These are phyloP conservation scores for Campylomormyrus tamandua DNA, from an alignment of 2,113 vertebrate species.

Conservation along the genomic window DNA sequence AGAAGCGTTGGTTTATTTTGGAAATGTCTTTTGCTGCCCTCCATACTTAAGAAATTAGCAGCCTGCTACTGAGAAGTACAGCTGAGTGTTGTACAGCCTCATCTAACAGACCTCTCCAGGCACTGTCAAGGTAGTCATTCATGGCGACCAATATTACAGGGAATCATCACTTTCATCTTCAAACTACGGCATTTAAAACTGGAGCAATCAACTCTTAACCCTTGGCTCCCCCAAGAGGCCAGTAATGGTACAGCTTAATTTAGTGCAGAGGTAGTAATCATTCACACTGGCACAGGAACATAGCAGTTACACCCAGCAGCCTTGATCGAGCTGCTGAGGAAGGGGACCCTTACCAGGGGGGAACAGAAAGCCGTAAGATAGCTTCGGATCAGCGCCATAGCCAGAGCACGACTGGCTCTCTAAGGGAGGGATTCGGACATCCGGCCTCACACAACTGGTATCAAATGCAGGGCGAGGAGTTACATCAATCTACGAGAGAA, in stretches of 20 bases:
- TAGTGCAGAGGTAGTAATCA: background rate
- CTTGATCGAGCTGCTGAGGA: background rate
- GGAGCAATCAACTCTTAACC: background rate
- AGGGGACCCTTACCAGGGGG: conserved; percentile 73
- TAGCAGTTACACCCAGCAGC: background rate
- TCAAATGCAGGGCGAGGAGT: conserved; percentile 63
- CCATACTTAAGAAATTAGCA: background rate
- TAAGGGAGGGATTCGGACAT: conserved; percentile 71
- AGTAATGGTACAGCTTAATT: background rate
- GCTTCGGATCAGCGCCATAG: conserved; percentile 65
- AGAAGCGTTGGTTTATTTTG: background rate
- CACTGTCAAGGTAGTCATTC: background rate
- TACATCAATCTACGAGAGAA: conserved; percentile 64
- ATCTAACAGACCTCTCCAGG: background rate
- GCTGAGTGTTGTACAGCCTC: background rate
- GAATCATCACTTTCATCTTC: background rate
- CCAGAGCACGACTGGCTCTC: conserved; percentile 76
- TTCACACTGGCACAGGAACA: background rate
- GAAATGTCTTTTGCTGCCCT: background rate
- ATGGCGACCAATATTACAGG: background rate
- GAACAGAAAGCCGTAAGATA: conserved; percentile 81
- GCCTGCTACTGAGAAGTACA: background rate
- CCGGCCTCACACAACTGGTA: conserved; percentile 68
- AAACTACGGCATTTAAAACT: background rate
- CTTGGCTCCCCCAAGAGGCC: background rate